phyloP scores from a whole-genome alignment of 2,113 vertebrate species.

The Gymnobelideus leadbeateri region DNA sequence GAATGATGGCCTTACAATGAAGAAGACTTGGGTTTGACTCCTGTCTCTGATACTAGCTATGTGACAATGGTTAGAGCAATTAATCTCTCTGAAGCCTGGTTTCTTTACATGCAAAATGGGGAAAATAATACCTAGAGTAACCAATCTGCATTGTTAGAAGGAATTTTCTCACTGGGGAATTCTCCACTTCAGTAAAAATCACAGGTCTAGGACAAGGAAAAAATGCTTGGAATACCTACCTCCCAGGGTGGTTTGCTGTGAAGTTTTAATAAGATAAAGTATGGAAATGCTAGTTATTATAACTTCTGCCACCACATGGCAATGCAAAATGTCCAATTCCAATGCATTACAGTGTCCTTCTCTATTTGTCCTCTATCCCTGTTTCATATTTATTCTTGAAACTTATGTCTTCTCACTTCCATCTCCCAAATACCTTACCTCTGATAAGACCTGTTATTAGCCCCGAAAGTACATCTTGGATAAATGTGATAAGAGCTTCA shows the following conservation, averaged over 20 bases:
- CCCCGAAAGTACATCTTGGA: not conserved
- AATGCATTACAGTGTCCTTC: not conserved
- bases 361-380: not conserved
- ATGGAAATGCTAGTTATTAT: not conserved
- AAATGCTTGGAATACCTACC: not conserved
- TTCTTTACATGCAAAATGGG: not conserved
- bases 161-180: not conserved
- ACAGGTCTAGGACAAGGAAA: not conserved
- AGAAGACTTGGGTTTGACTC: not conserved
- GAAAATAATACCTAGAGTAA: not conserved
- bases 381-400: not conserved
- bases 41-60: not conserved
- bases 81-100: not conserved
- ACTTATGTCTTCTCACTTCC: not conserved
- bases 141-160: not conserved
- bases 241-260: not conserved
- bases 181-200: not conserved
- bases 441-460: conserved; percentile 31
- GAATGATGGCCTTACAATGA: not conserved
- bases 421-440: not conserved
- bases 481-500: not conserved
- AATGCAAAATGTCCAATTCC: conserved; percentile 8
- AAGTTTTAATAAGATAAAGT: not conserved
- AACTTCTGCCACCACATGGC: conserved; percentile 11
- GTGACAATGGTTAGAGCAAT: not conserved